phyloP scores from a whole-genome alignment of 1,140 invertebrate genomes.

The Euschistus heros region DNA sequence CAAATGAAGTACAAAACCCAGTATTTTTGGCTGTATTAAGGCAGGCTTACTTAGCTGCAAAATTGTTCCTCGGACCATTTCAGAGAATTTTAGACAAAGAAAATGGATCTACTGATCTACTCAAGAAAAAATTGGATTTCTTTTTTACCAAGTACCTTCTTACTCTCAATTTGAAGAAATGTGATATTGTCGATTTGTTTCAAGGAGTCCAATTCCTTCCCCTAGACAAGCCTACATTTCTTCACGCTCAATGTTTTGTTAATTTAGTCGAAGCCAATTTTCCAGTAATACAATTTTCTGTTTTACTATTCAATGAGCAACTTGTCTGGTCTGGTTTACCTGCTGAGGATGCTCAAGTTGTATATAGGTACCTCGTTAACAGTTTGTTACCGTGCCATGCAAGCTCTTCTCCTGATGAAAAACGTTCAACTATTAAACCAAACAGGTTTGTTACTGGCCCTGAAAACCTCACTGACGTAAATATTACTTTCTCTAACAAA shows the following conservation, averaged over 20 bases:
- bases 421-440: background rate
- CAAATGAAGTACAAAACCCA: slow-evolving; percentile 64
- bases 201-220: slow-evolving; percentile 83
- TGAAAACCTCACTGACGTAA: slow-evolving; percentile 46
- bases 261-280: slow-evolving; percentile 72
- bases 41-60: slow-evolving; percentile 64
- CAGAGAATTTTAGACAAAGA: slow-evolving; percentile 42
- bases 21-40: slow-evolving; percentile 60
- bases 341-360: slow-evolving; percentile 67
- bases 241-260: slow-evolving; percentile 80
- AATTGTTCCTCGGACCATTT: slow-evolving; percentile 66
- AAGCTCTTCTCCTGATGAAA: background rate
- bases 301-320: slow-evolving; percentile 84
- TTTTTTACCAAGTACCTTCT: slow-evolving; percentile 62
- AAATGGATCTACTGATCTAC: slow-evolving; percentile 38
- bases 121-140: slow-evolving; percentile 52
- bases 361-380: slow-evolving; percentile 69
- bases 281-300: slow-evolving; percentile 60
- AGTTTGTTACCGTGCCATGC: slow-evolving; percentile 49
- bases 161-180: slow-evolving; percentile 56
- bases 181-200: slow-evolving; percentile 77
- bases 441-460: slow-evolving; percentile 55
- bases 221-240: slow-evolving; percentile 74
- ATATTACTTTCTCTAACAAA: slow-evolving; percentile 39
- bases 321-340: slow-evolving; percentile 80